Base-by-base conservation (phyloP, 1,140 invertebrate species). In the Lepeophtheirus salmonis region DNA sequence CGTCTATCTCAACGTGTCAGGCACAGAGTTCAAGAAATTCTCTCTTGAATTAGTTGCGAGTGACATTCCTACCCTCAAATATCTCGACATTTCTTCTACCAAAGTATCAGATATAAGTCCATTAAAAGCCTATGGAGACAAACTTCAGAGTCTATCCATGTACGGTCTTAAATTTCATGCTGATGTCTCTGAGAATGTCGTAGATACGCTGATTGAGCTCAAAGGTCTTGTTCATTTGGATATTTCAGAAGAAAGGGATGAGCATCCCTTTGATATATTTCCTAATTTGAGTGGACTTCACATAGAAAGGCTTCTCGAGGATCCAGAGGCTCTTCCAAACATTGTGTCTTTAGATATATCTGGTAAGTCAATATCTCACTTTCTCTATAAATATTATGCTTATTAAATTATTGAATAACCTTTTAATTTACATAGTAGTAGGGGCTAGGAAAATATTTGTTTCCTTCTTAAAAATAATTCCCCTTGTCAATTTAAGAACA, bases 1-100 rank as follows among this genome's bases (percentile, higher is more conserved):
- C 30, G 30, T 41, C 6, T 41, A 41, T 23, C 25, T 85, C 17
- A 82, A 84, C 71, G 78, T 84, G 1, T 79, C 80, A 59, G 74
- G 78, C 63, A 84, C 82, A 30, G 80, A 84, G 68, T 79, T 86
- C 64, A 83, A 82, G 68, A 76, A 76, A 61, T 76, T 79, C 65
- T 78, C 77, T 13, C 71, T 85, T 60, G 76, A 80, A 65, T 79
- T 83, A 61, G 74, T 84, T 59, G 77, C 79, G 56, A 78, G 82
- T 66, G 80, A 84, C 72, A 72, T 85, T 56, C 79, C 76, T 23
- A 69, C 73, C 60, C 70, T 86, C 52, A 79, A 83, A 68, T 76
- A 70, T 66, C 67, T 86, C 41, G 79, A 85, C 67, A 82, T 85
- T 63, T 83, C 82, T 30, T 74, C 75, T 59, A 84, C 83, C 18